Evolutionary conservation across 2,797 vertebrate genomes (phyloP).

Genomic region (Rhinella marina): DNA sequence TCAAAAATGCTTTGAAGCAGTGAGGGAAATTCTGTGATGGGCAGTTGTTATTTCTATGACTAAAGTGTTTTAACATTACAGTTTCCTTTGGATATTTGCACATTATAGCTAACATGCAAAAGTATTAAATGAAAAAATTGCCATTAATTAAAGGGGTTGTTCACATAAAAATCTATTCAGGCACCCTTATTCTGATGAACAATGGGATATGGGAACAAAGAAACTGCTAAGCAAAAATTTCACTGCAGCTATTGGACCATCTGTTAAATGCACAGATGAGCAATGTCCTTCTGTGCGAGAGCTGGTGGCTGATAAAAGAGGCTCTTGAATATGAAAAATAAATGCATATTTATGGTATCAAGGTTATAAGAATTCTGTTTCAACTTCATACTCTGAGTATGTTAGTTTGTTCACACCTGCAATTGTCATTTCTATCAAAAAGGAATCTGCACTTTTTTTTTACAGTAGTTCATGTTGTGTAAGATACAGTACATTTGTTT

Average conservation of each 20-base stretch:
- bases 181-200: too few relatives aligned
- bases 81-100: too few relatives aligned
- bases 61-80: too few relatives aligned
- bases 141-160: too few relatives aligned
- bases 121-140: too few relatives aligned
- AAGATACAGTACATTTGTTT: neutral
- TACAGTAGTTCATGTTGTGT: neutral
- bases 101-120: too few relatives aligned
- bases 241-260: neutral
- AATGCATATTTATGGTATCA: neutral
- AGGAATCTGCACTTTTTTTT: neutral
- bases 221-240: neutral
- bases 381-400: neutral
- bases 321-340: neutral
- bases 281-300: neutral
- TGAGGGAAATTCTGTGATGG: too few relatives aligned
- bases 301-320: too few relatives aligned
- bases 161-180: too few relatives aligned
- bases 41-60: too few relatives aligned
- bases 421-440: neutral
- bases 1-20: too few relatives aligned
- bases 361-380: neutral
- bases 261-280: neutral
- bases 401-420: neutral
- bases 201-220: neutral